Evolutionary conservation across 2,113 vertebrate genomes (phyloP).

Genomic region (Abramis brama): DNA sequence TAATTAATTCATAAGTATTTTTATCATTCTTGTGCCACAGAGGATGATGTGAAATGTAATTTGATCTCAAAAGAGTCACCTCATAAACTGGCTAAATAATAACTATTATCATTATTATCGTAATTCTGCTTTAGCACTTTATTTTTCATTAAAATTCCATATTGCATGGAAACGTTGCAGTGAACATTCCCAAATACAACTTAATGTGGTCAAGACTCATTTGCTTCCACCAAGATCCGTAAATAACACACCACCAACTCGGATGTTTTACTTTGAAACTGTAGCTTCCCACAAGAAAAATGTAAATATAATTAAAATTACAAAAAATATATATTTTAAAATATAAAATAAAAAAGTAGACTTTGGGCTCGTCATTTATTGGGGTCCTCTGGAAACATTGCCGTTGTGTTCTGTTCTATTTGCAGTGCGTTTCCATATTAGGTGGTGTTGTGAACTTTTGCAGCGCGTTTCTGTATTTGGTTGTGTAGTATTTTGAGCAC

Average conservation of each 20-base stretch:
- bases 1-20: background rate
- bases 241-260: background rate
- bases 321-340: too few relatives aligned
- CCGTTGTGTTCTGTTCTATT: too few relatives aligned
- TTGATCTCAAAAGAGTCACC: background rate
- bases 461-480: too few relatives aligned
- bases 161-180: background rate
- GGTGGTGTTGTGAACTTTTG: too few relatives aligned
- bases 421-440: too few relatives aligned
- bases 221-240: background rate
- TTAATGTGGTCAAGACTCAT: background rate
- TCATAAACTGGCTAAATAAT: background rate
- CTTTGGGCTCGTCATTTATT: too few relatives aligned
- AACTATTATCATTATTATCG: too few relatives aligned
- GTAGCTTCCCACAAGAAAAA: background rate
- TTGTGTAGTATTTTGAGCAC: too few relatives aligned
- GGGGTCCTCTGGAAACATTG: too few relatives aligned
- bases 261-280: background rate
- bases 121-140: background rate
- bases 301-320: too few relatives aligned
- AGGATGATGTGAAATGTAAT: background rate
- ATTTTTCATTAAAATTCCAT: background rate
- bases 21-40: background rate
- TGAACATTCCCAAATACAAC: background rate
- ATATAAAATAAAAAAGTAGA: too few relatives aligned